Percentiles rank a stretch among this genome's conserved stretches.
Evolutionary conservation across 2,888 invertebrate genomes (phyloP).

Genomic region (Biston stratarius): DNA sequence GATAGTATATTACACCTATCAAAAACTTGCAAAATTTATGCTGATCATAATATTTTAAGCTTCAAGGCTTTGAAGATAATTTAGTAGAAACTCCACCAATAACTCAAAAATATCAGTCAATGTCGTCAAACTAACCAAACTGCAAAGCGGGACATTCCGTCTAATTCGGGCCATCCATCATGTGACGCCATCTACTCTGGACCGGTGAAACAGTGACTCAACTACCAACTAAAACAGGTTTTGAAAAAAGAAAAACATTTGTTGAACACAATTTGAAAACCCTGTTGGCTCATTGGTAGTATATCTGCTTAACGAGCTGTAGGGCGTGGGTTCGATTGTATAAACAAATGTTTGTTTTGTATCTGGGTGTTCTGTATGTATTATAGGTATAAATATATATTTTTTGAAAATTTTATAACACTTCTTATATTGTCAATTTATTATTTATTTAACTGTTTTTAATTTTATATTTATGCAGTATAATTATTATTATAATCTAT

Average conservation of each 20-base stretch:
- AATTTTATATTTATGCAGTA: no score
- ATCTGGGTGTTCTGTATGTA: no score
- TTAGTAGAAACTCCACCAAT: slow-evolving; percentile 32
- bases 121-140: slow-evolving; percentile 48
- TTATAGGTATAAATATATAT: no score
- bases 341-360: no score
- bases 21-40: background rate
- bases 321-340: no score
- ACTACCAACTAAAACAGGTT: background rate
- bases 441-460: no score
- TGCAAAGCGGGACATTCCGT: slow-evolving; percentile 46
- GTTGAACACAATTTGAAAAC: no score
- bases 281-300: no score
- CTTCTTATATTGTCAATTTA: no score
- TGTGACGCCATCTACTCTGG: slow-evolving; percentile 41
- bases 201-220: slow-evolving; percentile 7
- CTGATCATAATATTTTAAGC: slow-evolving; percentile 9
- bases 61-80: slow-evolving; percentile 20
- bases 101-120: slow-evolving; percentile 49
- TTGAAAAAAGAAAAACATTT: background rate
- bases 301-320: no score
- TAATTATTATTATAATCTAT: no score
- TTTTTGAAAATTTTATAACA: no score
- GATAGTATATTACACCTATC: background rate
- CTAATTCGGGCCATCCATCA: slow-evolving; percentile 54